Evolutionary conservation across 1,140 invertebrate genomes (phyloP), one percentile per base, ranked within the genome.

Genomic region (Chironomus tepperi): DNA sequence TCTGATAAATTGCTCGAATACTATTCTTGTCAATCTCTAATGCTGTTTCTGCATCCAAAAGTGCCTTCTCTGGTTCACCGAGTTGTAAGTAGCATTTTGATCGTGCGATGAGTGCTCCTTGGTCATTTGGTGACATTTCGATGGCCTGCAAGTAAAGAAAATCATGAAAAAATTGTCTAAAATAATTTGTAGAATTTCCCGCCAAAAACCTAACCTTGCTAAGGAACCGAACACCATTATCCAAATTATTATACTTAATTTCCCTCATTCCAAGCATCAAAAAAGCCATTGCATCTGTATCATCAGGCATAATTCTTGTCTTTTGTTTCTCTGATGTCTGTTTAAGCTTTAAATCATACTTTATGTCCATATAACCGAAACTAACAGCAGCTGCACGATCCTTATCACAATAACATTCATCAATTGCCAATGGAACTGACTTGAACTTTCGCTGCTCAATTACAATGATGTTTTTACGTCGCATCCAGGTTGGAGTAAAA

Each of bases 71-170:
- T 0, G 94, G 89, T 79, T 96, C 89, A 7, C 95, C 96, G 9
- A 97, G 83, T 47, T 94, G 85, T n/a, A 98, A 84, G 80, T 94
- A 90, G 81, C 95, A 98, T 81, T 93, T 93, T 79, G 95, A 95
- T 75, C 96, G 86, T 2, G 93, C 90, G 15, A 97, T 92, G 42
- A 97, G 84, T 9, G 93, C 93, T 76, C 91, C 91, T 77, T 92
- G 92, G 78, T 97, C 94, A 73, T 88, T 88, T 10, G 90, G 89
- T 78, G 92, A 93, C 73, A 97, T 81, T 79, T 97, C 94, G 74
- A 97, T 84, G 7, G 94, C 94, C 94, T 96, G 83, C 64, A 74
- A 12, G 43, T 47, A 6, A 47, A 47, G 3, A 47, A 42, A 15
- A 43, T 43, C 57, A 12, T 9, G 0, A 18, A 6, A 19, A 67